A percentile compares a stretch with the other conserved stretches of the same genome.
These are phyloP conservation scores for Hypercompe scribonia DNA, from an alignment of 2,888 invertebrate species.

Conservation along the genomic window DNA sequence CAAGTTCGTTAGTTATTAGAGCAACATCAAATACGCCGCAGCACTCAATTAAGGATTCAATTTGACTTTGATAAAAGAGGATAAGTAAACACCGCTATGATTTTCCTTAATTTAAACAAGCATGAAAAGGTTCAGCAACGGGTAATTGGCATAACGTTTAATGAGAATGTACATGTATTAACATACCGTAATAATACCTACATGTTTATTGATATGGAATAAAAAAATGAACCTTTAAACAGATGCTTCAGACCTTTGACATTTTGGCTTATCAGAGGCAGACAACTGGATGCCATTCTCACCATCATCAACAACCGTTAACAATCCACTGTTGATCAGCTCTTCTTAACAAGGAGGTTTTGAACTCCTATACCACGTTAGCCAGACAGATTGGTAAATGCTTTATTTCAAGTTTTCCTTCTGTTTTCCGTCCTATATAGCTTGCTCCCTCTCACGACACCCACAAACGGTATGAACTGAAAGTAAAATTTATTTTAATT, in stretches of 20 bases:
- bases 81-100: neutral
- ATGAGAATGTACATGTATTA: slow-evolving; percentile 33
- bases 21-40: neutral
- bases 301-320: too few species aligned
- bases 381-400: too few species aligned
- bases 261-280: neutral
- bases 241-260: slow-evolving; percentile 4
- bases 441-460: too few species aligned
- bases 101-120: slow-evolving; percentile 14
- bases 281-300: neutral
- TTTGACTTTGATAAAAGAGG: slow-evolving; percentile 14
- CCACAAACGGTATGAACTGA: too few species aligned
- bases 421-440: too few species aligned
- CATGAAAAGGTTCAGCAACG: slow-evolving; percentile 6
- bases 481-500: too few species aligned
- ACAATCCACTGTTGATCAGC: too few species aligned
- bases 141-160: slow-evolving; percentile 22
- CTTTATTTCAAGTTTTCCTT: too few species aligned
- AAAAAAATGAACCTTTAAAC: neutral
- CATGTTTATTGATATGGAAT: slow-evolving; percentile 24
- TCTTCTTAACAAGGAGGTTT: too few species aligned
- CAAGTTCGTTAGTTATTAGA: neutral
- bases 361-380: too few species aligned
- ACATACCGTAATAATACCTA: slow-evolving; percentile 15
- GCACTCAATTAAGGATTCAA: slow-evolving; percentile 3